Base-by-base conservation (phyloP, 2,888 invertebrate genomes). In the Drosophila paracracens region DNA sequence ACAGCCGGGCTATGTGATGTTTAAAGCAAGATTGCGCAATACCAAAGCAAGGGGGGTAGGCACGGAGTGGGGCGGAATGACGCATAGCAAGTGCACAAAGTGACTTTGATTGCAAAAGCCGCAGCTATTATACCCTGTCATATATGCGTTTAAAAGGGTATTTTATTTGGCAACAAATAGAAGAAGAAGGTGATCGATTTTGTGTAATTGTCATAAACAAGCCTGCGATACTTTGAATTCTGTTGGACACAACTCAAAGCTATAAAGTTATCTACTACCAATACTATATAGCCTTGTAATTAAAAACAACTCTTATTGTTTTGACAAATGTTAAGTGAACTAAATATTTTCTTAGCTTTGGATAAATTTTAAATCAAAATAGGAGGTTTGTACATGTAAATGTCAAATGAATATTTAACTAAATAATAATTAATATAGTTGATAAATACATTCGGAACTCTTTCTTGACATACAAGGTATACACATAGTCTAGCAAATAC, bases 101-200 rank as follows among this genome's bases (percentile, higher is more conserved):
- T 74, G 74, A 74, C 76, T 85, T 88, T 88, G 84, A 88, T 88
- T 83, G 83, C 70, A 80, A 80, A 74, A 82, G 80, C 89, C 87
- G 74, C 87, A 84, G 66, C 73, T 64, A 64, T 67, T 60, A 70
- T 54, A 74, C 67, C 51, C 58, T 68, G 16, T n/a, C 16, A 6
- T 4, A n/a, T n/a, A n/a, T 13, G 2, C 11, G 1, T 3, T 10
- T 10, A 7, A 16, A 3, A 11, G 31, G 21, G n/a, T 43, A 21
- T 31, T 31, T 13, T 16, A 29, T 13, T 38, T 2, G 3, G 11
- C 2, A 53, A 2, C 18, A 53, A 36, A 13, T 11, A 7, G 7
- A 36, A 36, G 6, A 18, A 18, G 18, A 54, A 10, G 21, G 4
- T 8, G 8, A 25, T 25, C 13, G 7, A 21, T 46, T 46, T 7